phyloP scores from a whole-genome alignment of 2,888 invertebrate species.

The Creontiades dilutus region DNA sequence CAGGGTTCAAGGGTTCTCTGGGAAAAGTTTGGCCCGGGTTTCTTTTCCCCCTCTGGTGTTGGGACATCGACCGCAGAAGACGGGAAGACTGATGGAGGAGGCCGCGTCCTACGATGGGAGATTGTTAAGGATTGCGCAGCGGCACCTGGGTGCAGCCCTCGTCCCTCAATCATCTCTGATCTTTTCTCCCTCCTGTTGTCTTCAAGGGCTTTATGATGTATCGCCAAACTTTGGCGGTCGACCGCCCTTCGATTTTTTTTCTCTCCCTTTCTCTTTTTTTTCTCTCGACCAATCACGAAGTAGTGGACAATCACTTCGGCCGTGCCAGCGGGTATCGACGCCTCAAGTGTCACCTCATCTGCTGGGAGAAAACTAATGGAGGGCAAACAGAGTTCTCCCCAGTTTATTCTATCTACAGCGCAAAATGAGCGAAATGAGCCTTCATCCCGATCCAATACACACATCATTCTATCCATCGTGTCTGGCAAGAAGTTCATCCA shows the following conservation, averaged over 20 bases:
- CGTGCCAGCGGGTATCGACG: too few species aligned
- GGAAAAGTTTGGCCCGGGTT: constrained; percentile 3
- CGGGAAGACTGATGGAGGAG: constrained; percentile 17
- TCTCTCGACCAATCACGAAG: neutral
- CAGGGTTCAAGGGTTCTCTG: constrained; percentile 7
- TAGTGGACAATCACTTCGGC: constrained; percentile 27
- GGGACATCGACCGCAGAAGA: neutral
- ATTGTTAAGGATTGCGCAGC: constrained; percentile 24
- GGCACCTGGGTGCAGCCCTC: constrained; percentile 9
- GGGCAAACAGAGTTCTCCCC: too few species aligned
- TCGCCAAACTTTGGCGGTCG: neutral
- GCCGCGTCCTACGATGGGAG: neutral
- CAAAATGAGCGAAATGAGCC: too few species aligned
- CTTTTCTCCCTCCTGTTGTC: neutral
- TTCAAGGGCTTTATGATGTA: constrained; percentile 28
- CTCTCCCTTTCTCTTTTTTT: neutral
- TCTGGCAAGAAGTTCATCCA: too few species aligned
- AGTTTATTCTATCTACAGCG: too few species aligned
- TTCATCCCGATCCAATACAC: too few species aligned
- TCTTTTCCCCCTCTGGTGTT: neutral
- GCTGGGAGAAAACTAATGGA: too few species aligned
- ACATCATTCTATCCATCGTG: too few species aligned
- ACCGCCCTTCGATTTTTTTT: neutral
- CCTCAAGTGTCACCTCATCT: too few species aligned
- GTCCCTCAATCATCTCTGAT: neutral